phyloP scores from a whole-genome alignment of 2,888 invertebrate species.

The Thalpophila matura region DNA sequence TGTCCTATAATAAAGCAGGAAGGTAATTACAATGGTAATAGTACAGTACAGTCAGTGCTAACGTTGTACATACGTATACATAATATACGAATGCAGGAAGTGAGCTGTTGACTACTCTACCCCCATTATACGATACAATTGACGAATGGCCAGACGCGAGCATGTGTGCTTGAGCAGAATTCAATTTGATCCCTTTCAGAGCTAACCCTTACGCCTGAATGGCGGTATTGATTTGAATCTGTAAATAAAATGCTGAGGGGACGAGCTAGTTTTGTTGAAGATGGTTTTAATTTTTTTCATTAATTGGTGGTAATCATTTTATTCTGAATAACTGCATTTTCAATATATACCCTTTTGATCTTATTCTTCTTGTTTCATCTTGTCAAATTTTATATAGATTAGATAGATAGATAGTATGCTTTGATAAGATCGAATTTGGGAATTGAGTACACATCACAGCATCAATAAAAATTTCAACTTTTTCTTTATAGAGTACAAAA shows the following conservation, averaged over 20 bases:
- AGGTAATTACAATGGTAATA: constrained; percentile 59
- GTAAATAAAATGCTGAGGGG: constrained; percentile 77
- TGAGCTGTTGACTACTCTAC: constrained; percentile 83
- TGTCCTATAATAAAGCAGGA: constrained; percentile 56
- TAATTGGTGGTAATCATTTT: neutral
- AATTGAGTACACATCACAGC: neutral
- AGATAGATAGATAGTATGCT: constrained; percentile 49
- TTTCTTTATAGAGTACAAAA: constrained; percentile 26
- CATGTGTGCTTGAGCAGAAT: constrained; percentile 86
- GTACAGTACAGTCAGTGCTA: constrained; percentile 49
- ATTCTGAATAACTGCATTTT: neutral
- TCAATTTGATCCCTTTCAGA: constrained; percentile 87
- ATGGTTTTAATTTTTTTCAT: neutral
- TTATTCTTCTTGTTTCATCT: constrained; percentile 34
- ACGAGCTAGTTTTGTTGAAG: constrained; percentile 20
- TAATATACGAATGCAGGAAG: constrained; percentile 76
- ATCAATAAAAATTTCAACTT: neutral
- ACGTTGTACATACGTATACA: constrained; percentile 61
- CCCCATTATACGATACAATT: constrained; percentile 85
- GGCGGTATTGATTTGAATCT: constrained; percentile 85
- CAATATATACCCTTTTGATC: constrained; percentile 1
- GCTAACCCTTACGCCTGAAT: constrained; percentile 83
- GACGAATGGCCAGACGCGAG: constrained; percentile 85
- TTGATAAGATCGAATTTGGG: constrained; percentile 29
- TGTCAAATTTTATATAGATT: constrained; percentile 29